phyloP scores from a whole-genome alignment of 1,140 invertebrate genomes.

The Olivierus martensii region DNA sequence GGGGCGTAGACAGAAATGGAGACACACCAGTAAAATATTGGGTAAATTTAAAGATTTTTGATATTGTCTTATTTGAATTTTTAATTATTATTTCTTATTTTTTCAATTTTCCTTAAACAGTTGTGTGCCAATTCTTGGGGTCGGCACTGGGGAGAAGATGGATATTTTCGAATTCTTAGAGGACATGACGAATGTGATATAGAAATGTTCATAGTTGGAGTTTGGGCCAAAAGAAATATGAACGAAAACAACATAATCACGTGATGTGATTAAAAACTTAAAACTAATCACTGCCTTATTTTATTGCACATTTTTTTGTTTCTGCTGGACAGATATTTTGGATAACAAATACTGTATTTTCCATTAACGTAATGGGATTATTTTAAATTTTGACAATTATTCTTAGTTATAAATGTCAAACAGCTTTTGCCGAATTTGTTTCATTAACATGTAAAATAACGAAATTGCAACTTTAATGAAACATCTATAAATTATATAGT shows the following conservation, averaged over 20 bases:
- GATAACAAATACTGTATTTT: too few relatives aligned
- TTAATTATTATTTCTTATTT: conserved; percentile 4
- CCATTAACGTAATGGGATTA: too few relatives aligned
- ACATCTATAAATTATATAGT: too few relatives aligned
- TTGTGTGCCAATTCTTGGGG: conserved; percentile 84
- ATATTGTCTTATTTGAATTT: neutral
- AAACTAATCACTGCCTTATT: too few relatives aligned
- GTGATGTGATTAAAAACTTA: too few relatives aligned
- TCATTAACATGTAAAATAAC: too few relatives aligned
- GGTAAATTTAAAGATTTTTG: neutral
- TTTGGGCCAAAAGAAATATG: conserved; percentile 42
- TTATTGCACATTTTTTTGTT: too few relatives aligned
- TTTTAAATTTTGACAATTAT: too few relatives aligned
- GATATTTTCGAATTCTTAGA: conserved; percentile 62
- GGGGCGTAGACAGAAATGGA: neutral
- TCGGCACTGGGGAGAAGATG: conserved; percentile 68
- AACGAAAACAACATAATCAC: neutral
- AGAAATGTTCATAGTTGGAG: conserved; percentile 64
- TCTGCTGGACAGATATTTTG: too few relatives aligned
- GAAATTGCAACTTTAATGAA: too few relatives aligned
- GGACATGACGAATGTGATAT: conserved; percentile 73
- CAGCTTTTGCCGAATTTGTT: too few relatives aligned
- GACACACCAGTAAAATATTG: neutral
- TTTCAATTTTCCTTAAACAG: conserved; percentile 47
- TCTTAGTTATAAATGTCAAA: too few relatives aligned